Percentiles rank a stretch among this genome's conserved stretches.
Evolutionary conservation across 2,888 invertebrate genomes (phyloP).

Genomic region (Lamellibrachia columna): DNA sequence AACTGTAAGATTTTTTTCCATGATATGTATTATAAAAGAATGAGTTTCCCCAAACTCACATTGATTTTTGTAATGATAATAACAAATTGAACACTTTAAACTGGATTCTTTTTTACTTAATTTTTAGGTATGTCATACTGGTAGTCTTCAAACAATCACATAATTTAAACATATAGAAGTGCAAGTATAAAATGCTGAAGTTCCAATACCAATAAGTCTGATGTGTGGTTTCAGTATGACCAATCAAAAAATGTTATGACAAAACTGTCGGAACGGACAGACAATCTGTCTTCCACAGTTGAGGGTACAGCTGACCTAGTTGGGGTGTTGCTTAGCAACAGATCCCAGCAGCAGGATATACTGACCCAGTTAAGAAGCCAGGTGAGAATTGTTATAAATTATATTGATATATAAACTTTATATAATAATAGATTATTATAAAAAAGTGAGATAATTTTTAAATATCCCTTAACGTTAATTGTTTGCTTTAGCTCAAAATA

Average conservation of each 20-base stretch:
- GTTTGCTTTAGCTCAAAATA: too few species aligned
- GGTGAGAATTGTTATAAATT: background rate
- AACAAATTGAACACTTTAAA: background rate
- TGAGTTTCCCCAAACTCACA: background rate
- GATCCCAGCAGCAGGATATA: background rate
- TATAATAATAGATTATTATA: too few species aligned
- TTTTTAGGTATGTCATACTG: background rate
- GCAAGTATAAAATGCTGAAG: background rate
- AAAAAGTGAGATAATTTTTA: too few species aligned
- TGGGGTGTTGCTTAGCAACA: background rate
- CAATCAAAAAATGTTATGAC: background rate
- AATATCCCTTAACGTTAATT: too few species aligned
- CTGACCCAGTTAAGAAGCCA: slow-evolving; percentile 8
- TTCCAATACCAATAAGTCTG: background rate
- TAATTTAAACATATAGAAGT: background rate
- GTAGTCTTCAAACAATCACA: background rate
- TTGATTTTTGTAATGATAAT: background rate
- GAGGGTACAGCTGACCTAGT: background rate
- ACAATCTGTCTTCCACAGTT: slow-evolving; percentile 1
- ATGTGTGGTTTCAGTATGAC: slow-evolving; percentile 1
- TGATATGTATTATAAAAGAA: background rate
- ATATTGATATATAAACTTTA: too few species aligned
- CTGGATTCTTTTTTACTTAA: background rate
- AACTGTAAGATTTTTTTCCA: background rate
- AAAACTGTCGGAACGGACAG: background rate